phyloP scores from a whole-genome alignment of 2,797 vertebrate genomes.

The Cryptoprocta ferox region DNA sequence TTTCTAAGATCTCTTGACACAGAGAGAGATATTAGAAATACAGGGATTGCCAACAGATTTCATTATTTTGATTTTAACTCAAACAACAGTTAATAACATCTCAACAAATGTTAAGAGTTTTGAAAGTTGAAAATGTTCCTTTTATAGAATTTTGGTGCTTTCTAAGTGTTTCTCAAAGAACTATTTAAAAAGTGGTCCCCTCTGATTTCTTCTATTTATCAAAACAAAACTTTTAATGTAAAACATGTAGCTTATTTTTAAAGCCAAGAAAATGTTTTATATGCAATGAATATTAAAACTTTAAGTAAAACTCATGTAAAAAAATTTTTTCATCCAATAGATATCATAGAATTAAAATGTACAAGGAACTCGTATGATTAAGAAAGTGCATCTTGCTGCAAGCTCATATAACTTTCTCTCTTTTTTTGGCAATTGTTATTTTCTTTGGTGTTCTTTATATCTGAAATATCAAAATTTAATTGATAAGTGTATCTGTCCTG shows the following conservation, averaged over 20 bases:
- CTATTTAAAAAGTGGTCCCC: neutral
- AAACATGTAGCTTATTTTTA: slow-evolving; percentile 32
- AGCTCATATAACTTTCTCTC: neutral
- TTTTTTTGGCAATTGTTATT: neutral
- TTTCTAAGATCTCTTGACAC: neutral
- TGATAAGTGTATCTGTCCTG: neutral
- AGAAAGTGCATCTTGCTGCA: neutral
- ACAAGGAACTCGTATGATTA: neutral
- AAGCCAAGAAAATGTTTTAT: slow-evolving; percentile 10
- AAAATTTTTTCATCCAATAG: neutral
- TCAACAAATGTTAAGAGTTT: neutral
- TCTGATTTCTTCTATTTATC: neutral
- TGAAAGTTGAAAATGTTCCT: neutral
- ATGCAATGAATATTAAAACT: neutral
- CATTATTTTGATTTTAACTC: neutral
- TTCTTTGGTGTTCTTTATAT: neutral
- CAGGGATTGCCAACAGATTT: neutral
- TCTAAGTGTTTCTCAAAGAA: neutral
- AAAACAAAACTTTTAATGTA: neutral
- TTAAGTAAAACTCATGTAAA: slow-evolving; percentile 20
- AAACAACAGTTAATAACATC: neutral
- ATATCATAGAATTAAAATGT: neutral
- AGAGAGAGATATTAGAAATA: neutral
- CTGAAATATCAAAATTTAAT: slow-evolving; percentile 16
- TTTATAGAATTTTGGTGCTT: neutral